phyloP scores from a whole-genome alignment of 2,797 vertebrate genomes.

The Neosilurus mollespiculum region DNA sequence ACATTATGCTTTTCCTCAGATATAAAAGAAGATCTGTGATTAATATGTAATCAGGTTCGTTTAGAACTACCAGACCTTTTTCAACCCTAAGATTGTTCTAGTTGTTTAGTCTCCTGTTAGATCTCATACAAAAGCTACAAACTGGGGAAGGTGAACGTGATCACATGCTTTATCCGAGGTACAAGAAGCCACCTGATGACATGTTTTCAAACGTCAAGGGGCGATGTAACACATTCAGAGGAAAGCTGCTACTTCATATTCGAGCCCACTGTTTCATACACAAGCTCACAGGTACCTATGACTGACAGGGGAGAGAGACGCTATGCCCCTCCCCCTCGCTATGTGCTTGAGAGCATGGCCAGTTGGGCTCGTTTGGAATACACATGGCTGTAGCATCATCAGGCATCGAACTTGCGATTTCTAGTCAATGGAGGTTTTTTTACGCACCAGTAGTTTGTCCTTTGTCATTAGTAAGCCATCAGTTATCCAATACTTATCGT shows the following conservation, averaged over 20 bases:
- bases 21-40: background rate
- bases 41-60: background rate
- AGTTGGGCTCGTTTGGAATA: background rate
- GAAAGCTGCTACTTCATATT: background rate
- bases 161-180: background rate
- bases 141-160: background rate
- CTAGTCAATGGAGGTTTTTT: background rate
- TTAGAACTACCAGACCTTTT: no score
- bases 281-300: background rate
- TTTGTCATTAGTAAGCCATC: background rate
- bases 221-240: background rate
- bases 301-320: background rate
- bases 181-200: background rate
- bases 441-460: background rate
- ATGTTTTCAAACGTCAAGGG: background rate
- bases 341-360: background rate
- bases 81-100: background rate
- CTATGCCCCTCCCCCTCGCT: background rate
- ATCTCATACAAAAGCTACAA: background rate
- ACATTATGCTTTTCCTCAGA: background rate
- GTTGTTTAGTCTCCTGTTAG: background rate
- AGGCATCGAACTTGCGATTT: background rate
- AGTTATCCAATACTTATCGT: no score
- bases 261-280: background rate
- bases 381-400: background rate